phyloP scores from a whole-genome alignment of 2,888 invertebrate genomes.

The Neria commutata region DNA sequence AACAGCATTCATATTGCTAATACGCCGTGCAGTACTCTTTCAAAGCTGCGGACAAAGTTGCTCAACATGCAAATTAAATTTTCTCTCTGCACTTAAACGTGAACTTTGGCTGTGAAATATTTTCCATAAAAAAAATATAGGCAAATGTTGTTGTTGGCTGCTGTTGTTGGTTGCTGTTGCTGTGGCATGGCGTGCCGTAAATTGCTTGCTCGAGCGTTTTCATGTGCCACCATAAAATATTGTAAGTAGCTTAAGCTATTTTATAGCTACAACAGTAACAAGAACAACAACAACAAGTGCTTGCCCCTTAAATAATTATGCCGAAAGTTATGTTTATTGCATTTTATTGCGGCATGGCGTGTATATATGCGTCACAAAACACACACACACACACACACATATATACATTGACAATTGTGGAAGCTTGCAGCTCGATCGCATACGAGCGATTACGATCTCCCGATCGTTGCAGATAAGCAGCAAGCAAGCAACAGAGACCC shows the following conservation, averaged over 20 bases:
- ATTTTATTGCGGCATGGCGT: neutral
- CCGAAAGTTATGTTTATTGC: conserved; percentile 4
- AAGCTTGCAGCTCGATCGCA: too few species aligned
- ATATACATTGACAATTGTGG: neutral
- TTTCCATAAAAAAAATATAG: too few species aligned
- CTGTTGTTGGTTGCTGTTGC: neutral
- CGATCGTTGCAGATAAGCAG: too few species aligned
- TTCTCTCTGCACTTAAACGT: conserved; percentile 33
- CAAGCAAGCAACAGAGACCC: too few species aligned
- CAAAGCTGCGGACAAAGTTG: neutral
- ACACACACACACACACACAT: neutral
- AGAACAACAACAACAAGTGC: conserved; percentile 28
- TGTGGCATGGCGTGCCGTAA: conserved; percentile 28
- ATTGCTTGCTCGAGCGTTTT: conserved; percentile 19
- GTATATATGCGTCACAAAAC: neutral
- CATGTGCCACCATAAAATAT: conserved; percentile 6
- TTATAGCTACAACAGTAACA: conserved; percentile 27
- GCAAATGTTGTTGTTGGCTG: too few species aligned
- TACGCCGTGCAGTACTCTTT: neutral
- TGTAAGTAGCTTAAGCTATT: neutral
- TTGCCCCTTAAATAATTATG: conserved; percentile 7
- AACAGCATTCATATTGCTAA: neutral
- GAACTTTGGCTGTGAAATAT: conserved; percentile 35
- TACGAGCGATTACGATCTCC: too few species aligned
- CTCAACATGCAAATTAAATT: conserved; percentile 51